These are phyloP conservation scores for Heliconius ethilla DNA, from an alignment of 2,888 invertebrate species.

Conservation along the genomic window DNA sequence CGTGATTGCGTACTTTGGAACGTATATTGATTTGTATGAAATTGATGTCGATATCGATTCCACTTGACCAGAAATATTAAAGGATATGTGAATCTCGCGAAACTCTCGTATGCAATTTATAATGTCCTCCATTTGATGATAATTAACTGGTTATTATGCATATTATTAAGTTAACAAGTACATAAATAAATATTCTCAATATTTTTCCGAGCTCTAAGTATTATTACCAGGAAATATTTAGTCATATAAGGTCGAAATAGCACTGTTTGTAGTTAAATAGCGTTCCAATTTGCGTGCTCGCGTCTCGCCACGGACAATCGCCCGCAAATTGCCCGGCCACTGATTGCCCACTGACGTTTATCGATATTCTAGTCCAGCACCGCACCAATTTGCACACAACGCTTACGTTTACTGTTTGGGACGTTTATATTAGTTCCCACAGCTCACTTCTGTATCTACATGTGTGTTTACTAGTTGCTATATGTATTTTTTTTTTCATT, in stretches of 20 bases:
- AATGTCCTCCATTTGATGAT: slow-evolving; percentile 23
- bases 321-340: slow-evolving; percentile 73
- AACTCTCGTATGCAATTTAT: slow-evolving; percentile 5
- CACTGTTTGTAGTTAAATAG: slow-evolving; percentile 62
- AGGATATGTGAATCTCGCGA: slow-evolving; percentile 57
- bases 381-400: slow-evolving; percentile 41
- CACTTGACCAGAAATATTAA: slow-evolving; percentile 72
- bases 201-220: not conserved
- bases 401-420: slow-evolving; percentile 33
- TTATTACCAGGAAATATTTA: slow-evolving; percentile 44
- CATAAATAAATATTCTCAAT: not conserved
- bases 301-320: slow-evolving; percentile 77
- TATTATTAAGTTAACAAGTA: not conserved
- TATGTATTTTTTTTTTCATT: not conserved
- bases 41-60: slow-evolving; percentile 77
- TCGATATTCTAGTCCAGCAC: slow-evolving; percentile 68
- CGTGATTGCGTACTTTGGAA: slow-evolving; percentile 76
- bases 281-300: slow-evolving; percentile 71
- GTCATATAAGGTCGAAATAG: slow-evolving; percentile 58
- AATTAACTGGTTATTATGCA: not conserved
- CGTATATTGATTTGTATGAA: slow-evolving; percentile 75
- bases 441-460: not conserved
- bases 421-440: slow-evolving; percentile 7
- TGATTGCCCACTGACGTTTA: slow-evolving; percentile 77
- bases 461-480: not conserved